Evolutionary conservation across 2,113 vertebrate genomes (phyloP).

Genomic region (Diglossa brunneiventris): DNA sequence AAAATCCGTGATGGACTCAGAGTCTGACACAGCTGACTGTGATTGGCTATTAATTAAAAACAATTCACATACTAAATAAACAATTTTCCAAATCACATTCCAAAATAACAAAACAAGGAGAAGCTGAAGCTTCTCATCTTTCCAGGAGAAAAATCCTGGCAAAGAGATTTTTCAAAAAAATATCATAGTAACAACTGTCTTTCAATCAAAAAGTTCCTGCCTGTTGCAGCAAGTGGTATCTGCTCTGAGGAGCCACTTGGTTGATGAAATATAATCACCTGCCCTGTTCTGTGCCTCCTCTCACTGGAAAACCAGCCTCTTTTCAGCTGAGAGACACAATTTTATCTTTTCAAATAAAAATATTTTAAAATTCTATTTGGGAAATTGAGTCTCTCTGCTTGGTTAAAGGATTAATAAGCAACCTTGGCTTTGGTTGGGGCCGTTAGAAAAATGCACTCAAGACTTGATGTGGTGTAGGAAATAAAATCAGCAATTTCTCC

Average conservation of each 20-base stretch:
- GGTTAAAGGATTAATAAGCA: background rate
- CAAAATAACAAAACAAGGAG: too few species aligned
- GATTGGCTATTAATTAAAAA: too few species aligned
- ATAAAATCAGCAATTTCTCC: background rate
- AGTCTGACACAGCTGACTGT: too few species aligned
- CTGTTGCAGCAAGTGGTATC: background rate
- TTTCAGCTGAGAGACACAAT: background rate
- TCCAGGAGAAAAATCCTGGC: too few species aligned
- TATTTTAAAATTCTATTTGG: background rate
- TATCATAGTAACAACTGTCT: background rate
- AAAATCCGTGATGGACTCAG: too few species aligned
- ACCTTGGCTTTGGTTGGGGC: fast-evolving
- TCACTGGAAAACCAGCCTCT: background rate
- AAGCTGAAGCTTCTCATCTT: too few species aligned
- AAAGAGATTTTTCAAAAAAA: too few species aligned
- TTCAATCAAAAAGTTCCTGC: background rate
- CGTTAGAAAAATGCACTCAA: background rate
- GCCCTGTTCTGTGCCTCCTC: background rate
- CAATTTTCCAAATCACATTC: too few species aligned
- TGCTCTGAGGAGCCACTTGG: background rate
- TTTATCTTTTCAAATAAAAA: background rate
- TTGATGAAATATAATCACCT: background rate
- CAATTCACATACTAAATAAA: too few species aligned
- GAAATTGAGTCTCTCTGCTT: background rate
- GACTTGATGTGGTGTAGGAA: background rate